A percentile compares a stretch with the other conserved stretches of the same genome.
Evolutionary conservation across 1,140 invertebrate genomes (phyloP).

Genomic region (Helicorthomorpha holstii): DNA sequence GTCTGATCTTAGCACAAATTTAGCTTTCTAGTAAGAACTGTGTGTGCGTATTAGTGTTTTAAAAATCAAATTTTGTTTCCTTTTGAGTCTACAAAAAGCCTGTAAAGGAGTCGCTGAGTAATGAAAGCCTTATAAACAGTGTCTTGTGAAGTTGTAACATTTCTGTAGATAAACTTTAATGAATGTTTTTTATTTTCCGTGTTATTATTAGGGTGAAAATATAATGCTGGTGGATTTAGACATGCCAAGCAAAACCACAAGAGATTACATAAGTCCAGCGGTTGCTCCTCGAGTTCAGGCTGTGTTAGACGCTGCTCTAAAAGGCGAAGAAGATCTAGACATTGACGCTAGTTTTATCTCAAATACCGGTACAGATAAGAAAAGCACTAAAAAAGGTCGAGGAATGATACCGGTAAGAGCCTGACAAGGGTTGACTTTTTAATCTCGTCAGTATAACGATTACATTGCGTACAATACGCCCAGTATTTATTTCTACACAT

Average conservation of each 20-base stretch:
- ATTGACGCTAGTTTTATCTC: slow-evolving; percentile 39
- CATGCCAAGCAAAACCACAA: slow-evolving; percentile 55
- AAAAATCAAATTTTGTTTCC: too few species aligned
- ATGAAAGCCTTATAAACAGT: background rate
- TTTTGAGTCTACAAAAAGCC: too few species aligned
- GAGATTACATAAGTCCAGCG: slow-evolving; percentile 54
- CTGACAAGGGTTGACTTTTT: too few species aligned
- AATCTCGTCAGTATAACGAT: too few species aligned
- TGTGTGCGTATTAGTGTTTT: too few species aligned
- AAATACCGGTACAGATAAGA: too few species aligned
- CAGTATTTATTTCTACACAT: too few species aligned
- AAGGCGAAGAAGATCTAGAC: slow-evolving; percentile 51
- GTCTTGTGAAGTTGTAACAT: slow-evolving; percentile 2
- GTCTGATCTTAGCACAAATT: background rate
- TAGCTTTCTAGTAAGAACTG: too few species aligned
- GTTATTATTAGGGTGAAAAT: slow-evolving; percentile 52
- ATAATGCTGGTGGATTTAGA: slow-evolving; percentile 64
- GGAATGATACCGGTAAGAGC: too few species aligned
- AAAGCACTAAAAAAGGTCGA: too few species aligned
- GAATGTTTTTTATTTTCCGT: background rate
- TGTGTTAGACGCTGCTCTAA: slow-evolving; percentile 50
- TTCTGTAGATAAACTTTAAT: background rate
- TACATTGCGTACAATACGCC: too few species aligned
- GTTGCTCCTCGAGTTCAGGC: slow-evolving; percentile 53
- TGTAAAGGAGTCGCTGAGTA: too few species aligned